A percentile compares a stretch with the other conserved stretches of the same genome.
phyloP scores from a whole-genome alignment of 2,888 invertebrate genomes.

The Phyllotreta striolata region DNA sequence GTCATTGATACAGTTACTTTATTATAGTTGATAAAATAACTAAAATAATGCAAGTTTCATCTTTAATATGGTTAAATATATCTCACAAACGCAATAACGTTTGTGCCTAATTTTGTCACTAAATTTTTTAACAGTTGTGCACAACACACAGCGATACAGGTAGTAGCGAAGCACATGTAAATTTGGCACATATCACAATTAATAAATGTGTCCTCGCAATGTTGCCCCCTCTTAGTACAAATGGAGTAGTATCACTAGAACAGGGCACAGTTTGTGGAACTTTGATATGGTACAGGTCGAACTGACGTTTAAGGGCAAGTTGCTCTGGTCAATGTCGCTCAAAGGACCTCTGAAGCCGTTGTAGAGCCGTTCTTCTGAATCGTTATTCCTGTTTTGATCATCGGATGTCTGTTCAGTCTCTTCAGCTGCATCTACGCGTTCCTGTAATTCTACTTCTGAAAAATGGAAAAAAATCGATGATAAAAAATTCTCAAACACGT shows the following conservation, averaged over 20 bases:
- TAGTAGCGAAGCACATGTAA: conserved; percentile 60
- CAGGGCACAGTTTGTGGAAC: conserved; percentile 43
- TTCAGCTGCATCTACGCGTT: conserved; percentile 64
- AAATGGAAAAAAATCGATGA: conserved; percentile 40
- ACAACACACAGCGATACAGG: conserved; percentile 54
- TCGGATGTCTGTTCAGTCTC: conserved; percentile 52
- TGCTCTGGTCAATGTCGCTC: conserved; percentile 65
- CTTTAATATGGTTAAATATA: too few species aligned
- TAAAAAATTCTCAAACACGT: neutral
- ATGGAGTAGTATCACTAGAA: conserved; percentile 53
- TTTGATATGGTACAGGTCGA: conserved; percentile 40
- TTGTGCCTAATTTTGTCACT: neutral
- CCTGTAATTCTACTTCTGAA: conserved; percentile 71
- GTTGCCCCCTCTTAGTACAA: conserved; percentile 48
- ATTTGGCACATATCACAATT: conserved; percentile 60
- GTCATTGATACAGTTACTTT: too few species aligned
- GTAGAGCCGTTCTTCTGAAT: conserved; percentile 54
- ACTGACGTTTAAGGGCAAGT: conserved; percentile 47
- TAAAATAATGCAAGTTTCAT: too few species aligned
- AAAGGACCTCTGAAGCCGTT: conserved; percentile 72
- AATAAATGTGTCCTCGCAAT: conserved; percentile 52
- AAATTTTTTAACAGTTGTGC: conserved; percentile 34
- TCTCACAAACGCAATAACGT: too few species aligned
- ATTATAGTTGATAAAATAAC: too few species aligned
- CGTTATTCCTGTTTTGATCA: conserved; percentile 46